Evolutionary conservation across 2,797 vertebrate genomes (phyloP), one percentile per base, ranked within the genome.

Genomic region (Molothrus ater): DNA sequence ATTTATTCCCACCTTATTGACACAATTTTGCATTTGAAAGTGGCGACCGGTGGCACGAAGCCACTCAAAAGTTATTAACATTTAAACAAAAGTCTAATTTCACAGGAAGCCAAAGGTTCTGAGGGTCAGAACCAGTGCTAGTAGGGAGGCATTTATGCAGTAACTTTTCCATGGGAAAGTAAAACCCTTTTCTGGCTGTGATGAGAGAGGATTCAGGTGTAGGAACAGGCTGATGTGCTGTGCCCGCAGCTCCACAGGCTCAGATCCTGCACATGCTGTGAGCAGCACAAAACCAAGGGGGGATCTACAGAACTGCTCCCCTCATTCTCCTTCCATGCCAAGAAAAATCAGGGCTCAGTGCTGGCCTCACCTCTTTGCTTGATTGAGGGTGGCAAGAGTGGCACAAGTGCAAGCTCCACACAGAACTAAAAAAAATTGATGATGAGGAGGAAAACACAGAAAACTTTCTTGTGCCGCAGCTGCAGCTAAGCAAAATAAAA

Each of bases 1-100:
- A 93, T 91, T 78, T 69, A 88, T 90, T 95, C 91, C 76, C 63
- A 71, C 38, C 64, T 54, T 96, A 88, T 38, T 90, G 80, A 83
- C 45, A 65, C 11, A 42, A 69, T 86, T 93, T 87, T 96, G 69
- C 63, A 84, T 97, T 81, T 88, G 66, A 94, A 93, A 94, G 64
- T 9, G 2, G 34, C 14, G 9, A 43, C 19, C 8, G 10, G 14
- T 3, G 38, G 50, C 70, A 86, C 31, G 17, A 79, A 91, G 65
- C 14, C n/a, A 24, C 60, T 83, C 56, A 32, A 36, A 80, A 31
- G 26, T 73, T 80, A 87, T 90, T 80, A 93, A 80, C 63, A 63
- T 51, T 68, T 15, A 19, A 90, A 85, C 59, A 93, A 85, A 96
- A 68, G 63, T 51, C 76, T 66, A 36, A 82, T 95, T 94, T 91